Percentiles rank a stretch among this genome's conserved stretches.
These are phyloP conservation scores for Eupithecia inturbata DNA, from an alignment of 2,888 invertebrate species.

Conservation along the genomic window DNA sequence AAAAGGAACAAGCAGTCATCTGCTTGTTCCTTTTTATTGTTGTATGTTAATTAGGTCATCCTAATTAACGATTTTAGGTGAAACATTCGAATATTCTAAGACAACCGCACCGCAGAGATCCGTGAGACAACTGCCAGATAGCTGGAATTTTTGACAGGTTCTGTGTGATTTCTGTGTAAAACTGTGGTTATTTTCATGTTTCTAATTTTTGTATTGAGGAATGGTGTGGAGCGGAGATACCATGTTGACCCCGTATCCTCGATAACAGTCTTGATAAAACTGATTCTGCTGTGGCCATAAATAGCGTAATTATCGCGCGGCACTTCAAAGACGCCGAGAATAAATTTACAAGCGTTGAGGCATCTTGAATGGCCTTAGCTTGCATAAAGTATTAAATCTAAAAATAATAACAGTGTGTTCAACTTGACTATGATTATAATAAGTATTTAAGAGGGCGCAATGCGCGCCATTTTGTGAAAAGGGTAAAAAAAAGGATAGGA, in stretches of 20 bases:
- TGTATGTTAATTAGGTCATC: too few species aligned
- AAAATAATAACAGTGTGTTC: background rate
- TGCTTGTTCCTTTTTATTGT: too few species aligned
- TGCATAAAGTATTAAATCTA: background rate
- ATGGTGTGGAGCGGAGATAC: background rate
- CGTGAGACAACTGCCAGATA: background rate
- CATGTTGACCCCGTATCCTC: constrained; percentile 38
- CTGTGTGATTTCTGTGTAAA: too few species aligned
- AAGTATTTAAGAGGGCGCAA: too few species aligned
- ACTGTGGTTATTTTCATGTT: too few species aligned
- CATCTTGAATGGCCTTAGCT: constrained; percentile 29
- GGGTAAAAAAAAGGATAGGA: too few species aligned
- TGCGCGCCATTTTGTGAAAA: too few species aligned
- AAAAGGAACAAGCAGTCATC: background rate
- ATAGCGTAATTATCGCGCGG: constrained; percentile 72
- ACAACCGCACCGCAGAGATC: background rate
- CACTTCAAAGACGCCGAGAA: constrained; percentile 67
- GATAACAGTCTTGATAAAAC: constrained; percentile 75
- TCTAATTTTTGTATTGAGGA: background rate
- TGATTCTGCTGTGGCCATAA: constrained; percentile 65
- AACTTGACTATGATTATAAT: background rate
- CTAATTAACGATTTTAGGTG: too few species aligned
- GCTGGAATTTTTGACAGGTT: background rate
- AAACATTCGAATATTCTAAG: background rate
- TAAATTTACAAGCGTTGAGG: constrained; percentile 51